Percentiles rank a stretch among this genome's conserved stretches.
phyloP scores from a whole-genome alignment of 2,888 invertebrate genomes.

The Nesidiocoris tenuis region DNA sequence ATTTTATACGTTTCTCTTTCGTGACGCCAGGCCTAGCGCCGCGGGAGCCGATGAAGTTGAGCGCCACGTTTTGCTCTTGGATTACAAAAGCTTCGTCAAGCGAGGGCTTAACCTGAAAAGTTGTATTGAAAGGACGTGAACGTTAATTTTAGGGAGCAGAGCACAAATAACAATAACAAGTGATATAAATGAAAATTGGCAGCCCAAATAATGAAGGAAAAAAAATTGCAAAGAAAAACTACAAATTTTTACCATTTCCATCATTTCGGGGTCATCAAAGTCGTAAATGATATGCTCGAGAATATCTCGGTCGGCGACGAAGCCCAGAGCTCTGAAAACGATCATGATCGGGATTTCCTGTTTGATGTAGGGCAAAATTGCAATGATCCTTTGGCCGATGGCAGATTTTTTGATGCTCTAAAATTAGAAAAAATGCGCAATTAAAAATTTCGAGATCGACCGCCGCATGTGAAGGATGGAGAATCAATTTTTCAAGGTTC shows the following conservation, averaged over 20 bases:
- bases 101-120: slow-evolving; percentile 80
- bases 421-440: slow-evolving; percentile 20
- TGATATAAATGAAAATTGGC: not conserved
- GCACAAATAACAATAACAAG: not conserved
- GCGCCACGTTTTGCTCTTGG: slow-evolving; percentile 97
- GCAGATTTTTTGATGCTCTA: slow-evolving; percentile 97
- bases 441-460: not conserved
- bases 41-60: slow-evolving; percentile 97
- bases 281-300: slow-evolving; percentile 99
- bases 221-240: not conserved
- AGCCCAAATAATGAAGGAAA: not conserved
- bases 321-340: slow-evolving; percentile 97
- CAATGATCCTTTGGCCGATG: slow-evolving; percentile 97
- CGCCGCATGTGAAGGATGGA: no score
- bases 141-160: not conserved
- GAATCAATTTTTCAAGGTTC: no score
- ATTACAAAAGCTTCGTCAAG: slow-evolving; percentile 99
- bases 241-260: slow-evolving; percentile 82
- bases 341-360: slow-evolving; percentile 99
- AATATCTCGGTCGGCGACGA: slow-evolving; percentile 98
- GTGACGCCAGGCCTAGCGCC: slow-evolving; percentile 98
- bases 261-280: slow-evolving; percentile 99
- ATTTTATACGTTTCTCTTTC: slow-evolving; percentile 98
- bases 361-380: slow-evolving; percentile 96
- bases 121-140: slow-evolving; percentile 50